These are phyloP conservation scores for Aradus depressus DNA, from an alignment of 2,888 invertebrate species.

Conservation along the genomic window DNA sequence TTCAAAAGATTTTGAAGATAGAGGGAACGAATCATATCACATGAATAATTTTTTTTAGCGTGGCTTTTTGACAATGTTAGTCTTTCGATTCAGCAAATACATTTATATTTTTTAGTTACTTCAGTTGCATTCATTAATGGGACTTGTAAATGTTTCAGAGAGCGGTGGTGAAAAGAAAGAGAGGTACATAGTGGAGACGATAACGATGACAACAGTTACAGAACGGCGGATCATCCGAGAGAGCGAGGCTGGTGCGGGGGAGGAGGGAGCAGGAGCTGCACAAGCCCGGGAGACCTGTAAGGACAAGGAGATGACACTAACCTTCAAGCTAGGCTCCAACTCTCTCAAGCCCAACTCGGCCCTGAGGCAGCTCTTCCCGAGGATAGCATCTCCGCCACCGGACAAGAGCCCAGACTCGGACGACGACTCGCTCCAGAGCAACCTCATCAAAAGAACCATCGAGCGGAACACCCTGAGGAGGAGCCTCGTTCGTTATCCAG, in stretches of 20 bases:
- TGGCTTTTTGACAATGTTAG: too few relatives aligned
- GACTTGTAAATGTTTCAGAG: too few relatives aligned
- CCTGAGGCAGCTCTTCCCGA: conserved; percentile 64
- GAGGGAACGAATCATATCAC: too few relatives aligned
- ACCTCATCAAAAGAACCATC: conserved; percentile 56
- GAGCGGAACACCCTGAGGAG: conserved; percentile 72
- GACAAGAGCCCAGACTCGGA: conserved; percentile 31
- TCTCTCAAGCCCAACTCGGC: conserved; percentile 63
- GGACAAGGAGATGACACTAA: conserved; percentile 42
- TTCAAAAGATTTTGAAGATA: too few relatives aligned
- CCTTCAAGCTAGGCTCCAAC: conserved; percentile 46
- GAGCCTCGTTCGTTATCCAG: conserved; percentile 56
- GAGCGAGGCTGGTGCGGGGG: conserved; percentile 43
- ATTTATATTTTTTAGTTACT: too few relatives aligned
- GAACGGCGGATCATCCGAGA: conserved; percentile 50
- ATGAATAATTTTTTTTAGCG: too few relatives aligned
- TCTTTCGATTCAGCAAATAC: too few relatives aligned
- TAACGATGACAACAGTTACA: conserved; percentile 56
- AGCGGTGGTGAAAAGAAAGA: conserved; percentile 36
- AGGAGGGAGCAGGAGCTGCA: conserved; percentile 15
- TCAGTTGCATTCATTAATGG: too few relatives aligned
- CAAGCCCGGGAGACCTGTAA: conserved; percentile 6
- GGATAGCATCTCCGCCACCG: conserved; percentile 46
- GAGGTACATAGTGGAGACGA: conserved; percentile 52
- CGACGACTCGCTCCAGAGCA: conserved; percentile 33